phyloP scores from a whole-genome alignment of 2,797 vertebrate genomes.

The Coregonus suidteri region DNA sequence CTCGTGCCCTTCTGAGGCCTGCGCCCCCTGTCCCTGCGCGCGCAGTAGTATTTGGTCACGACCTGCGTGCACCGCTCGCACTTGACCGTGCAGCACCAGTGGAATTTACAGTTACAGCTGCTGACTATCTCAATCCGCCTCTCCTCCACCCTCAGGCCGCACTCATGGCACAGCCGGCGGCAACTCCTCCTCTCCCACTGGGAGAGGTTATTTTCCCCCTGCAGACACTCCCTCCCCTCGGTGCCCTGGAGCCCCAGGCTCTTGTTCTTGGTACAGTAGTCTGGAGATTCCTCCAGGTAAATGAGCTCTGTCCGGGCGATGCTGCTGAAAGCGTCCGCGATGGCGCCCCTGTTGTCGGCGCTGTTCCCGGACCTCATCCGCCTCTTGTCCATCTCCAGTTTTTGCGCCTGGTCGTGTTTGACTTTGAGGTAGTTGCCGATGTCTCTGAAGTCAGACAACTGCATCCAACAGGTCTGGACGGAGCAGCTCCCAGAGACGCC shows the following conservation, averaged over 20 bases:
- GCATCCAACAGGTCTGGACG: constrained; percentile 96
- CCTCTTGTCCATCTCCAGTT: constrained; percentile 91
- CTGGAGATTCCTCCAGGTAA: constrained; percentile 91
- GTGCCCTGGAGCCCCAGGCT: constrained; percentile 88
- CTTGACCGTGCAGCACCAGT: constrained; percentile 95
- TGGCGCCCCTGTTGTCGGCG: constrained; percentile 83
- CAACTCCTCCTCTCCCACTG: constrained; percentile 87
- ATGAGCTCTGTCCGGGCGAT: constrained; percentile 83
- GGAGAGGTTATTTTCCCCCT: constrained; percentile 75
- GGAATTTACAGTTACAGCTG: constrained; percentile 96
- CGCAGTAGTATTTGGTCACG: constrained; percentile 87
- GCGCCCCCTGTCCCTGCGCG: constrained; percentile 55
- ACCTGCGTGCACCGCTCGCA: constrained; percentile 88
- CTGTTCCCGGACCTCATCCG: constrained; percentile 86
- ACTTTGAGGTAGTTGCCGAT: constrained; percentile 89
- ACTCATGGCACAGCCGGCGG: constrained; percentile 86
- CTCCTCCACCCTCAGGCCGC: constrained; percentile 87
- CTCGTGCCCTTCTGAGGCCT: constrained; percentile 68
- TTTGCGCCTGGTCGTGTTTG: constrained; percentile 87
- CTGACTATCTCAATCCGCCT: constrained; percentile 79
- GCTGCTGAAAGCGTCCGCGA: constrained; percentile 77
- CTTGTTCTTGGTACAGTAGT: constrained; percentile 89
- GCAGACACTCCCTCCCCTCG: constrained; percentile 91
- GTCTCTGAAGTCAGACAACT: constrained; percentile 90
- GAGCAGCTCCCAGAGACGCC: constrained; percentile 97